Percentiles rank a stretch among this genome's conserved stretches.
Conservation (phyloP, 2,113 vertebrate genomes). For the Struthio camelus region DNA sequence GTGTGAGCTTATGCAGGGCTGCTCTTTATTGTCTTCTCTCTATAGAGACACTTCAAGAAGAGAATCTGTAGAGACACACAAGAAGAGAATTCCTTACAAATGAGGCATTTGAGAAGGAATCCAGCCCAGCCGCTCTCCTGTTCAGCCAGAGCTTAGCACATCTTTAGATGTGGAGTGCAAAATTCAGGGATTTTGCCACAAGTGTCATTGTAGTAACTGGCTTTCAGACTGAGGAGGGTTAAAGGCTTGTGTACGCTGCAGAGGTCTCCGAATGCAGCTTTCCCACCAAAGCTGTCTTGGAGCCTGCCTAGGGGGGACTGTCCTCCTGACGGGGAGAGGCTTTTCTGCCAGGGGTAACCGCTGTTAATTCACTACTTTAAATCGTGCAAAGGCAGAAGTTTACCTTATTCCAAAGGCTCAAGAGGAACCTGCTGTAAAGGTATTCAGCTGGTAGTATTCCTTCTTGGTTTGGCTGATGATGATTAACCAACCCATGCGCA, state of each 20-base stretch:
- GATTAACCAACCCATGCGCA: neutral
- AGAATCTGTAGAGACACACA: too few species aligned
- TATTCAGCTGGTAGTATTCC: neutral
- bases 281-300: neutral
- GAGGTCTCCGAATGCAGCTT: neutral
- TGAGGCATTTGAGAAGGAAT: neutral
- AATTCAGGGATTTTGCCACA: neutral
- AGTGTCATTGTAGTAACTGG: neutral
- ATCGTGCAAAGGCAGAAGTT: neutral
- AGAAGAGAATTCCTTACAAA: neutral
- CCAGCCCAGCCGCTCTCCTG: neutral
- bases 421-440: neutral
- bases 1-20: neutral
- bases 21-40: neutral
- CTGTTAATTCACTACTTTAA: neutral
- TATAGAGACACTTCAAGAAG: neutral
- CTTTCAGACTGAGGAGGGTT: neutral
- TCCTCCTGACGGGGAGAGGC: neutral
- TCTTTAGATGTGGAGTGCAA: neutral
- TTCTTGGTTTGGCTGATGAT: neutral
- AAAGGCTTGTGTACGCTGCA: fast-evolving
- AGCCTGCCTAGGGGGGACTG: neutral
- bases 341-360: neutral
- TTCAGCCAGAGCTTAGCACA: neutral
- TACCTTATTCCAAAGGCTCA: neutral